A percentile compares a stretch with the other conserved stretches of the same genome.
Conservation (phyloP, 2,113 vertebrate species). For the Prietella phreatophila region DNA sequence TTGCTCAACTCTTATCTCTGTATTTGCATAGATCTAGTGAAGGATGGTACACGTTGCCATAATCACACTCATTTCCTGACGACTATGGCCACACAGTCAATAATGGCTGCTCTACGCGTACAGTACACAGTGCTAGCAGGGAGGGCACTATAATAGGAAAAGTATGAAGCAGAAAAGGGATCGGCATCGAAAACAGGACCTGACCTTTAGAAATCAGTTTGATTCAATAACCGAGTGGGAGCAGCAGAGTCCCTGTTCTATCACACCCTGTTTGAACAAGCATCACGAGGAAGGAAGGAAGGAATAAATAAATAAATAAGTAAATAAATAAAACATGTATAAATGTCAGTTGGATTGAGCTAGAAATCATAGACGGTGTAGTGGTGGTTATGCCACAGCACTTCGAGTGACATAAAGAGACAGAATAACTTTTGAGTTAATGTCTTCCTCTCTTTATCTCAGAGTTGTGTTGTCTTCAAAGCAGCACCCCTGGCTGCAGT, state of each 20-base stretch:
- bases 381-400: background rate
- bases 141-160: conserved; percentile 53
- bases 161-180: conserved; percentile 32
- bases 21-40: conserved; percentile 33
- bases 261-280: conserved; percentile 19
- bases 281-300: background rate
- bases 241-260: conserved; percentile 9
- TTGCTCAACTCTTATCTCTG: conserved; percentile 44
- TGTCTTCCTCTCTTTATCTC: background rate
- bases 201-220: conserved; percentile 39
- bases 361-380: background rate
- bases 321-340: background rate
- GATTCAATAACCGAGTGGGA: conserved; percentile 17
- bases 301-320: no score
- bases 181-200: conserved; percentile 42
- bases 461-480: conserved; percentile 39
- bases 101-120: conserved; percentile 18
- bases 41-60: conserved; percentile 41
- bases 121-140: conserved; percentile 34
- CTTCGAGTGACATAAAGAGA: conserved; percentile 6
- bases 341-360: background rate
- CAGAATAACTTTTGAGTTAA: background rate
- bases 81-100: conserved; percentile 47
- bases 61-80: conserved; percentile 41
- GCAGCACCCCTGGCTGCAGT: conserved; percentile 42